These are phyloP conservation scores for Sipha flava DNA, from an alignment of 1,140 invertebrate species.

Conservation along the genomic window DNA sequence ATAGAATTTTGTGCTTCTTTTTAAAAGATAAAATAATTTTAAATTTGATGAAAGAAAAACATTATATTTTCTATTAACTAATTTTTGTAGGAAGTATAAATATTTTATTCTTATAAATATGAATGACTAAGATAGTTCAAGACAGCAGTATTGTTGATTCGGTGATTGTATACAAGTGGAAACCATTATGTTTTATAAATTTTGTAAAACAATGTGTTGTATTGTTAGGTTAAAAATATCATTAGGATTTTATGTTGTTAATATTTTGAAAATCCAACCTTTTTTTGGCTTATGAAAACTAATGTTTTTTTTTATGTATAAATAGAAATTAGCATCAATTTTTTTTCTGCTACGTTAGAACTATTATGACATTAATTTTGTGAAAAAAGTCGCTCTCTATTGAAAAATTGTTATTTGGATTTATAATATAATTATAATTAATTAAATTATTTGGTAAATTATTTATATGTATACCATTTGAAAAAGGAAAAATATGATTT, in stretches of 20 bases:
- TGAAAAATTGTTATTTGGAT: slow-evolving; percentile 28
- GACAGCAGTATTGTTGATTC: too few species aligned
- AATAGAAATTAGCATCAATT: slow-evolving; percentile 13
- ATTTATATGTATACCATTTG: neutral
- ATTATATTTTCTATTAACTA: too few species aligned
- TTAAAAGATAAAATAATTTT: too few species aligned
- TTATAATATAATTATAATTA: slow-evolving; percentile 24
- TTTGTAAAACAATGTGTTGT: neutral
- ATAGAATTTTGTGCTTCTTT: too few species aligned
- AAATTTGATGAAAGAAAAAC: too few species aligned
- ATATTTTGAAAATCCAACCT: neutral
- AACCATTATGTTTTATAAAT: neutral
- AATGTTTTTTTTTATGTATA: slow-evolving; percentile 11
- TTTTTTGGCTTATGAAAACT: slow-evolving; percentile 4
- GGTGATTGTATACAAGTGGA: neutral
- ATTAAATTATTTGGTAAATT: slow-evolving; percentile 7
- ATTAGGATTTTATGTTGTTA: slow-evolving; percentile 14
- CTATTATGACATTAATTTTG: slow-evolving; percentile 13
- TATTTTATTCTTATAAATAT: too few species aligned
- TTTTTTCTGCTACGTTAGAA: slow-evolving; percentile 19
- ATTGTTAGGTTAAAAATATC: slow-evolving; percentile 17
- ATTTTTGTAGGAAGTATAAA: too few species aligned
- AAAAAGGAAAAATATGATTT: too few species aligned
- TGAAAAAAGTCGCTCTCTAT: neutral
- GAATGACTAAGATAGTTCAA: too few species aligned